phyloP scores from a whole-genome alignment of 2,113 vertebrate genomes.

The Heloderma charlesbogerti region DNA sequence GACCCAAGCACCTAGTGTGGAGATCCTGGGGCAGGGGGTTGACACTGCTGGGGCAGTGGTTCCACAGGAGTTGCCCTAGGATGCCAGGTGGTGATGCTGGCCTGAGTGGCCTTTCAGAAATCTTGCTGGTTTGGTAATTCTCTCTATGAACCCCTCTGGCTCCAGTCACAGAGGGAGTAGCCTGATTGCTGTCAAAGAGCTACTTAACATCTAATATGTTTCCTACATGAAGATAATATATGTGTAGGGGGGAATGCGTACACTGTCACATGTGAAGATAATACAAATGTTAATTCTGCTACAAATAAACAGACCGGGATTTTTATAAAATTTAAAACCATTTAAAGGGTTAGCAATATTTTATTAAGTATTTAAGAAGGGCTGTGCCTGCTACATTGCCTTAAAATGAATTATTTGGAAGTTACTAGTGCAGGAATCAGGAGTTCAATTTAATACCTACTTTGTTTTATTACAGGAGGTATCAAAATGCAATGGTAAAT shows the following conservation, averaged over 20 bases:
- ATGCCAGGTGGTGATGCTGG: not conserved
- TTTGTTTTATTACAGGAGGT: constrained; percentile 27
- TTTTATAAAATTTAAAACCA: constrained; percentile 9
- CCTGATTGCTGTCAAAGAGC: not conserved
- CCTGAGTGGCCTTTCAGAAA: not conserved
- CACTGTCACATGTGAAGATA: too few relatives aligned
- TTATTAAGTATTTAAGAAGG: constrained; percentile 23
- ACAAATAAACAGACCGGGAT: not conserved
- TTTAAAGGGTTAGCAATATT: not conserved
- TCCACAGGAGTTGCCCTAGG: not conserved
- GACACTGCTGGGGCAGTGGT: too few relatives aligned
- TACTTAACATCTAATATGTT: not conserved
- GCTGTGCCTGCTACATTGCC: not conserved
- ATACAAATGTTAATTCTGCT: not conserved
- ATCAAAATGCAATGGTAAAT: constrained; percentile 22
- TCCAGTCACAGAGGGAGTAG: not conserved
- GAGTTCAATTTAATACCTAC: not conserved
- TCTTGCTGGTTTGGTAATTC: too few relatives aligned
- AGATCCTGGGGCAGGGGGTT: not conserved
- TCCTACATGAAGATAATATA: not conserved
- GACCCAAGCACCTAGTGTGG: not conserved
- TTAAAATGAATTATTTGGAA: constrained; percentile 32
- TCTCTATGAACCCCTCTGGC: too few relatives aligned
- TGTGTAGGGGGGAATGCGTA: not conserved
- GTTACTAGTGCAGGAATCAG: not conserved